phyloP scores from a whole-genome alignment of 2,113 vertebrate genomes.

The Spermophilus dauricus region DNA sequence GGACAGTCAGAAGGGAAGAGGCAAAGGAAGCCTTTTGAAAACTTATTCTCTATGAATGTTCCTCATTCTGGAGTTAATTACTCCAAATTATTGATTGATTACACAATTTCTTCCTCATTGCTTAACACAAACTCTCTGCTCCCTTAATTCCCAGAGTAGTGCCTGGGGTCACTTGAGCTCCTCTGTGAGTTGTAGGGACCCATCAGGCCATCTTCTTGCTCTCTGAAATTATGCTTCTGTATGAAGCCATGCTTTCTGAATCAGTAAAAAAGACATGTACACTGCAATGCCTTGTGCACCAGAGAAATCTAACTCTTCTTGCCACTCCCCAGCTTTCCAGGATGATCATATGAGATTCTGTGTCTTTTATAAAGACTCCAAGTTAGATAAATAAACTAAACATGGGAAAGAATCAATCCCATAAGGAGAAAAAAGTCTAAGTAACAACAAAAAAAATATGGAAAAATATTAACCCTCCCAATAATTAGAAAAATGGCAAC shows the following conservation, averaged over 20 bases:
- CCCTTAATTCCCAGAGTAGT: background rate
- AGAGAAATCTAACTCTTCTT: background rate
- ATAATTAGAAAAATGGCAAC: background rate
- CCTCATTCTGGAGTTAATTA: background rate
- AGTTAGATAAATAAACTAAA: background rate
- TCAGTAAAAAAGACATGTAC: background rate
- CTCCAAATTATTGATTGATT: background rate
- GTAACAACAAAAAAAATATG: background rate
- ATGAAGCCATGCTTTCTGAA: background rate
- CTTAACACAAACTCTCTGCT: background rate
- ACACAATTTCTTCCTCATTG: background rate
- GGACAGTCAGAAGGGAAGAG: background rate
- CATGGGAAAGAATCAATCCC: background rate
- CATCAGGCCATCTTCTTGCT: fast-evolving
- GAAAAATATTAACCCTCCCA: background rate
- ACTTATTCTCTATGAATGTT: background rate
- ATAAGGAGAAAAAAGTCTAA: background rate
- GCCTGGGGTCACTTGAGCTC: fast-evolving
- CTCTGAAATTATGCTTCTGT: background rate
- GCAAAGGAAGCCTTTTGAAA: background rate
- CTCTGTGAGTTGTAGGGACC: background rate
- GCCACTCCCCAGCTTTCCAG: background rate
- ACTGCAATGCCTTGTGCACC: background rate
- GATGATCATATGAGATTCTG: background rate
- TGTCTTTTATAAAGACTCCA: background rate